Conservation (phyloP, 2,797 vertebrate species). For the Fistularia tabacaria region DNA sequence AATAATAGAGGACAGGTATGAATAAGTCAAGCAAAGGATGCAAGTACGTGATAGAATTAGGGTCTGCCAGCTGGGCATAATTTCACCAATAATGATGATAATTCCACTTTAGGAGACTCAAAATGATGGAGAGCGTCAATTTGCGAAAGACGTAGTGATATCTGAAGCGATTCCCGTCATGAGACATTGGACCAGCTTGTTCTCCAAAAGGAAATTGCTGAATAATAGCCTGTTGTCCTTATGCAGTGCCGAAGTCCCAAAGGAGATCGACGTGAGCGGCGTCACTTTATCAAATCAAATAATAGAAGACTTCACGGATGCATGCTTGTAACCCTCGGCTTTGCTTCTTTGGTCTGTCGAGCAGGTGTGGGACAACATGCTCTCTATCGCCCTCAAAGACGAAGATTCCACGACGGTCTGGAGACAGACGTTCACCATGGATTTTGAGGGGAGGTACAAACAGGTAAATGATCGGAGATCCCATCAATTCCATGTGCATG, state of each 20-base stretch:
- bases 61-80: not conserved
- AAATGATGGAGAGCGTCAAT: constrained; percentile 3
- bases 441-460: constrained; percentile 82
- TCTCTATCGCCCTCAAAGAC: constrained; percentile 73
- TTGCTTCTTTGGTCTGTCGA: constrained; percentile 7
- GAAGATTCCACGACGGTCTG: constrained; percentile 68
- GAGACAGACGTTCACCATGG: constrained; percentile 68
- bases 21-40: not conserved
- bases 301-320: not conserved
- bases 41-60: no score
- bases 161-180: constrained; percentile 27
- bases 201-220: constrained; percentile 42
- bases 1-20: constrained; percentile 46
- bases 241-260: not conserved
- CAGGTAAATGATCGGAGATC: constrained; percentile 65
- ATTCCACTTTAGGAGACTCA: constrained; percentile 23
- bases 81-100: constrained; percentile 1
- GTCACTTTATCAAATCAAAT: not conserved
- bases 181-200: constrained; percentile 66
- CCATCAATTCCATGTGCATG: not conserved
- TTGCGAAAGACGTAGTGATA: constrained; percentile 32
- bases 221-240: fast-evolving
- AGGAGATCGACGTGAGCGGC: constrained; percentile 65
- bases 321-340: not conserved
- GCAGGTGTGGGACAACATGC: constrained; percentile 81